Conservation (phyloP, 2,797 vertebrate species). For the Gadopsis marmoratus region DNA sequence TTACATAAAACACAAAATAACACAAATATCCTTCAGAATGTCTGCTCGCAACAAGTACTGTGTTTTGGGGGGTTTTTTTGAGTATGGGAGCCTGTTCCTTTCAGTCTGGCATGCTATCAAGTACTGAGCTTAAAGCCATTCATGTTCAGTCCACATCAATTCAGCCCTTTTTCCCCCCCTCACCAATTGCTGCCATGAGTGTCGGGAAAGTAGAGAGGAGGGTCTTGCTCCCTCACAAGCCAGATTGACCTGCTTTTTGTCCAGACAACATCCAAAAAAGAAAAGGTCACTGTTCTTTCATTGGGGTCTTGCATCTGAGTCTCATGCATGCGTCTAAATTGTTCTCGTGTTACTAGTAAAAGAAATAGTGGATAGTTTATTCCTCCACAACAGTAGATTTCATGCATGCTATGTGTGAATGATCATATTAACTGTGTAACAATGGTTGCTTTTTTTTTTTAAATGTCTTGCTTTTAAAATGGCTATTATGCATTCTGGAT, state of each 20-base stretch:
- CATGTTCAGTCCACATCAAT: slow-evolving; percentile 44
- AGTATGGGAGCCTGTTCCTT: slow-evolving; percentile 28
- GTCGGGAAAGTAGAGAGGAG: slow-evolving; percentile 54
- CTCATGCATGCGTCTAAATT: slow-evolving; percentile 21
- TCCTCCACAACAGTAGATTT: neutral
- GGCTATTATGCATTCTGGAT: slow-evolving; percentile 36
- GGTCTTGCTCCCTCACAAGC: slow-evolving; percentile 50
- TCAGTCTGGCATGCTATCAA: slow-evolving; percentile 38
- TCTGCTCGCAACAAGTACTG: neutral
- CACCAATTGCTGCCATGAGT: slow-evolving; percentile 33
- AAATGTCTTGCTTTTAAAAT: slow-evolving; percentile 13
- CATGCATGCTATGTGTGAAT: neutral
- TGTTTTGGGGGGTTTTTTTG: neutral
- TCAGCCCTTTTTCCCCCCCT: slow-evolving; percentile 10
- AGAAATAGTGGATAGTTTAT: neutral
- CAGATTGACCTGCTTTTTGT: slow-evolving; percentile 61
- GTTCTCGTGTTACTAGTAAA: neutral
- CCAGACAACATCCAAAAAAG: slow-evolving; percentile 34
- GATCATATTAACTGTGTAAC: neutral
- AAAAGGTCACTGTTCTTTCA: slow-evolving; percentile 49
- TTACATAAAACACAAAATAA: slow-evolving; percentile 25
- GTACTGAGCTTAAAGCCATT: slow-evolving; percentile 45
- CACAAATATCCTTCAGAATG: neutral
- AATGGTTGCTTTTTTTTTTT: neutral
- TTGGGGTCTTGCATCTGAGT: slow-evolving; percentile 24